Conservation (phyloP, 1,140 invertebrate species). For the Danaus plexippus region DNA sequence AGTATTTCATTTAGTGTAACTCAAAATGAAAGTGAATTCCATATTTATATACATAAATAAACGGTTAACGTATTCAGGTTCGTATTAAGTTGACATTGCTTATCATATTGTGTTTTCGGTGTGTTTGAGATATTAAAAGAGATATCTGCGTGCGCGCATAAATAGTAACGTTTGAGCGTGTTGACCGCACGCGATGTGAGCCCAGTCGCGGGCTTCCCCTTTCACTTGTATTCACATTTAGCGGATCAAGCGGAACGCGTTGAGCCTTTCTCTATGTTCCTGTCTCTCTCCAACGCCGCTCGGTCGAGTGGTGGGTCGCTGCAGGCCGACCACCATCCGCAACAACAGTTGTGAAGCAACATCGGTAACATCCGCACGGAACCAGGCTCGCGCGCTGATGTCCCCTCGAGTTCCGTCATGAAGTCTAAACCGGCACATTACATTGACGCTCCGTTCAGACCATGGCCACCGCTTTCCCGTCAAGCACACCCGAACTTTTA, state of each 20-base stretch:
- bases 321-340: conserved; percentile 38
- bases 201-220: conserved; percentile 46
- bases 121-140: conserved; percentile 19
- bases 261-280: conserved; percentile 61
- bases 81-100: conserved; percentile 10
- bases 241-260: conserved; percentile 54
- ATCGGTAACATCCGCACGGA: conserved; percentile 60
- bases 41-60: neutral
- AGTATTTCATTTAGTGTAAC: no score
- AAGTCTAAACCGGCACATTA: conserved; percentile 69
- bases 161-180: conserved; percentile 35
- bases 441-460: conserved; percentile 65
- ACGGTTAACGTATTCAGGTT: neutral
- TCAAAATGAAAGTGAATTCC: no score
- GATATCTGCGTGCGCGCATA: conserved; percentile 35
- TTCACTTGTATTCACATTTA: conserved; percentile 63
- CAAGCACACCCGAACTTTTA: conserved; percentile 73
- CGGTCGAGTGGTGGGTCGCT: conserved; percentile 46
- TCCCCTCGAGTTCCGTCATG: conserved; percentile 56
- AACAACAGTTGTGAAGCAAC: conserved; percentile 57
- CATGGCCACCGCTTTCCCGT: conserved; percentile 76
- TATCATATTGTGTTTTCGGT: conserved; percentile 7
- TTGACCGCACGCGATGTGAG: conserved; percentile 22
- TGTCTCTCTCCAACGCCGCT: conserved; percentile 55
- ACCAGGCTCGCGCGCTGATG: conserved; percentile 55